These are phyloP conservation scores for Drosophila hamatofila DNA, from an alignment of 2,888 invertebrate genomes.

Conservation along the genomic window DNA sequence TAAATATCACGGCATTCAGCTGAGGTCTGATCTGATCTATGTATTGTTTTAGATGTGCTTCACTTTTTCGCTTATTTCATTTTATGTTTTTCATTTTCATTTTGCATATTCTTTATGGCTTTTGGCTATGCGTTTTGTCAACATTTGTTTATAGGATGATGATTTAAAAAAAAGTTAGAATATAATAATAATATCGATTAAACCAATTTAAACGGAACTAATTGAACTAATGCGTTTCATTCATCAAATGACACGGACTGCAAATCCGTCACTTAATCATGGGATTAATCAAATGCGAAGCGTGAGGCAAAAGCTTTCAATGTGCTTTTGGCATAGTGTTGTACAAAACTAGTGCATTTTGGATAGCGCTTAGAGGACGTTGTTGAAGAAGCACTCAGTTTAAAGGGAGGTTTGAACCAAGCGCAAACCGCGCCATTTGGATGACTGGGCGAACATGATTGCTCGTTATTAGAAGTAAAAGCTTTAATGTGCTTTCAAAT, in stretches of 20 bases:
- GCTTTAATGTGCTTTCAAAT: conserved; percentile 1
- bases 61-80: conserved; percentile 11
- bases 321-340: too few species aligned
- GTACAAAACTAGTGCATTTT: too few species aligned
- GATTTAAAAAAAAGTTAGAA: background rate
- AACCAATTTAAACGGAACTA: conserved; percentile 23
- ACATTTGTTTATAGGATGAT: conserved; percentile 22
- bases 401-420: background rate
- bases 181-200: conserved; percentile 7
- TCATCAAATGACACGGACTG: conserved; percentile 36
- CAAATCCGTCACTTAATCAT: conserved; percentile 21
- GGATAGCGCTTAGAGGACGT: too few species aligned
- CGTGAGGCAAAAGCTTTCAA: background rate
- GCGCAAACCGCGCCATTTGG: background rate
- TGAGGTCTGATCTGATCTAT: conserved; percentile 83
- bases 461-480: background rate
- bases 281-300: conserved; percentile 7
- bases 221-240: conserved; percentile 45
- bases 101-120: conserved; percentile 40
- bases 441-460: background rate
- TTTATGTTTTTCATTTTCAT: background rate
- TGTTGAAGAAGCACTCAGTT: background rate
- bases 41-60: conserved; percentile 53
- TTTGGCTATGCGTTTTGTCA: conserved; percentile 42
- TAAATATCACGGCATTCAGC: conserved; percentile 85